Base-by-base conservation (phyloP, 2,113 vertebrate species). In the Cyphomyrus discorhynchus region DNA sequence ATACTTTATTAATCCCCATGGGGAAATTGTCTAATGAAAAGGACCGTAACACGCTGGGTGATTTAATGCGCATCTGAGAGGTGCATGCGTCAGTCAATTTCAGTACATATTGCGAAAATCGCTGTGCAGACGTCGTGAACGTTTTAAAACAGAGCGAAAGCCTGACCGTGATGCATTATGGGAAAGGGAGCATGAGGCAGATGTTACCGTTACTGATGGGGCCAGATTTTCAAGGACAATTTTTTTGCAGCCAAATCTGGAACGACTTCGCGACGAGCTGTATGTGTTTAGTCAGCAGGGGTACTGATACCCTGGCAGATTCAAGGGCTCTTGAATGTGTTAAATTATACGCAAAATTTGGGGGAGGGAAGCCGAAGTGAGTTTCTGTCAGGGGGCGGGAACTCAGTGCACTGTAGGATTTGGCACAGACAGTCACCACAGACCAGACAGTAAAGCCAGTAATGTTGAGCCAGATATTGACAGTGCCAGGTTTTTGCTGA, bases 1-100 rank as follows among this genome's bases (percentile, higher is more conserved):
- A 42, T 42, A 42, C 39, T 42, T 42, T 42, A 42, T 42, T 42
- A 42, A 42, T 42, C 39, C 3, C 39, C 39, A 0, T 42, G 39
- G 39, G 39, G 39, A 42, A 42, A 42, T 3, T 42, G 39, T 42
- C 39, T 42, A 42, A 42, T 3, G 17, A 88, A 50, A 74, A 50
- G 56, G 10, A 27, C 85, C 4, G 85, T 19, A 35, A 52, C 85
- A 42, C n/a, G 31, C 19, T 19, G 35, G 53, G 13, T 19, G 50
- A 70, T 13, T 70, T 53, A 62, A 45, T 49, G 35, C n/a, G 8
- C 19, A 24, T 27, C 19, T n/a, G 66, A 86, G 80, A 89, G 2
- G 46, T 39, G 84, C 85, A 50, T 87, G 89, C 87, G 92, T 94
- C 94, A 93, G 92, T 95, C 94, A 94, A 91, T 95, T 95, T 92